phyloP scores from a whole-genome alignment of 1,140 invertebrate species.

The Nomia melanderi region DNA sequence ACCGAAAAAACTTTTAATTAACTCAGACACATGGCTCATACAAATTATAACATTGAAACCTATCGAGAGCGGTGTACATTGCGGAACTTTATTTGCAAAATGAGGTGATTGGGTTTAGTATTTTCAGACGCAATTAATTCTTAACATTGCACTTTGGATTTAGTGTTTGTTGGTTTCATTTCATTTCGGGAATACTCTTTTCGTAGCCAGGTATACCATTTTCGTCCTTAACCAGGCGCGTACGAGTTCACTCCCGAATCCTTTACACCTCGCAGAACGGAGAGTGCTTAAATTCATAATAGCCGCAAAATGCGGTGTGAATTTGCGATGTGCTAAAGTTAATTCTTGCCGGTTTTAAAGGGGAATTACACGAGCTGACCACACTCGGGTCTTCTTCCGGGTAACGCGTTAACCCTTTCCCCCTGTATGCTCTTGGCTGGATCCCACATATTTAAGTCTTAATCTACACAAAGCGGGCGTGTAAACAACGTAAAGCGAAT shows the following conservation, averaged over 20 bases:
- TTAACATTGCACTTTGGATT: too few relatives aligned
- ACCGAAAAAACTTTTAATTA: too few relatives aligned
- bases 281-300: slow-evolving; percentile 71
- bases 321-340: slow-evolving; percentile 73
- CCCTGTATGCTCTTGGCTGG: slow-evolving; percentile 10
- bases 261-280: slow-evolving; percentile 55
- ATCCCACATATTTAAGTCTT: slow-evolving; percentile 28
- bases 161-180: too few relatives aligned
- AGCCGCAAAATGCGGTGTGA: slow-evolving; percentile 71
- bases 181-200: not conserved
- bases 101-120: too few relatives aligned
- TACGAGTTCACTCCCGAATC: slow-evolving; percentile 48
- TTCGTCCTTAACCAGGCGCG: slow-evolving; percentile 29
- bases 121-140: too few relatives aligned
- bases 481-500: slow-evolving; percentile 9
- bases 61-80: too few relatives aligned
- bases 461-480: not conserved
- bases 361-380: slow-evolving; percentile 69
- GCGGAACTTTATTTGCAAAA: not conserved
- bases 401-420: slow-evolving; percentile 35
- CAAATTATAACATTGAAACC: too few relatives aligned
- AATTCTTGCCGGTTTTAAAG: slow-evolving; percentile 73
- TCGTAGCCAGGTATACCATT: slow-evolving; percentile 35
- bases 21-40: too few relatives aligned
- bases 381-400: slow-evolving; percentile 54